A percentile compares a stretch with the other conserved stretches of the same genome.
phyloP scores from a whole-genome alignment of 2,113 vertebrate species.

The Rhabdomys dilectus region DNA sequence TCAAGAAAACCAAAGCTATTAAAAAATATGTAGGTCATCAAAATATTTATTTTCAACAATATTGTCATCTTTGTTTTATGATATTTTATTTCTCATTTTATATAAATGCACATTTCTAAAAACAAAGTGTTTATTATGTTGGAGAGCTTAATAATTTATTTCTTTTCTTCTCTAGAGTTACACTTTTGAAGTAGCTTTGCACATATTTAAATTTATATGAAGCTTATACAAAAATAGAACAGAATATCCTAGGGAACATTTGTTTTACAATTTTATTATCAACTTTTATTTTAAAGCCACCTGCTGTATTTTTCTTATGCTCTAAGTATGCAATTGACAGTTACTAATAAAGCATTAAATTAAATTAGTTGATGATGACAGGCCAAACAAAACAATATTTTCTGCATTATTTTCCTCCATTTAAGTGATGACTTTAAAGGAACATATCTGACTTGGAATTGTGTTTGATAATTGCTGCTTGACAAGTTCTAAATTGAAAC shows the following conservation, averaged over 20 bases:
- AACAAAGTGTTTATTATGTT: conserved; percentile 72
- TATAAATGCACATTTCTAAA: conserved; percentile 41
- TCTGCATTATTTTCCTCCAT: conserved; percentile 50
- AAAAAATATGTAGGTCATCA: neutral
- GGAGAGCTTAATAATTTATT: conserved; percentile 77
- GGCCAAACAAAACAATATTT: conserved; percentile 83
- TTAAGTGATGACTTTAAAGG: conserved; percentile 67
- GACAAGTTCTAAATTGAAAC: conserved; percentile 31
- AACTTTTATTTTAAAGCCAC: conserved; percentile 84
- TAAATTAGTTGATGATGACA: conserved; percentile 86
- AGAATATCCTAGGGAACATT: conserved; percentile 84
- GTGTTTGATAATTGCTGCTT: conserved; percentile 69
- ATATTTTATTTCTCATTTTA: neutral
- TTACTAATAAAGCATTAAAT: conserved; percentile 87
- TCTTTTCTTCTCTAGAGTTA: conserved; percentile 82
- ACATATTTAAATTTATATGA: conserved; percentile 84
- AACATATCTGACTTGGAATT: conserved; percentile 53
- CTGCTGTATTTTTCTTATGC: conserved; percentile 88
- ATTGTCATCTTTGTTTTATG: neutral
- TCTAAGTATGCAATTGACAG: conserved; percentile 85
- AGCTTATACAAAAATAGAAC: conserved; percentile 86
- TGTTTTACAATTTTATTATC: conserved; percentile 84
- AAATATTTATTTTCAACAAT: conserved; percentile 6
- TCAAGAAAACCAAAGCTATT: neutral
- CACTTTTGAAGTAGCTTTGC: conserved; percentile 80